Conservation (phyloP, 2,797 vertebrate species). For the Zonotrichia albicollis region DNA sequence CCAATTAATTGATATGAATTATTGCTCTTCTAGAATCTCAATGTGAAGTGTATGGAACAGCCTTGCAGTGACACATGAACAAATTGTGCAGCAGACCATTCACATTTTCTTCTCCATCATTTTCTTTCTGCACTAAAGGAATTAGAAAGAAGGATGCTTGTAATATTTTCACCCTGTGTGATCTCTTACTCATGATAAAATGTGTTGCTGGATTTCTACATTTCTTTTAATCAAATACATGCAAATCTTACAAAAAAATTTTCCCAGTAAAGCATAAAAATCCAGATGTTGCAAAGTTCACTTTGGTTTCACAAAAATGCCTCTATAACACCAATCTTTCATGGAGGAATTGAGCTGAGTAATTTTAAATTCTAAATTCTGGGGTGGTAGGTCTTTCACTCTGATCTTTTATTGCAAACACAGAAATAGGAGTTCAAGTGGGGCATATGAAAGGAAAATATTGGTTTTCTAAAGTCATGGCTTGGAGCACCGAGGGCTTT, state of each 20-base stretch:
- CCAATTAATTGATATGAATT: slow-evolving; percentile 9
- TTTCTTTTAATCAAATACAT: not conserved
- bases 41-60: not conserved
- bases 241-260: not conserved
- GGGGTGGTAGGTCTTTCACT: not conserved
- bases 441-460: not conserved
- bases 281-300: not conserved
- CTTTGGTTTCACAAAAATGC: not conserved
- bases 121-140: not conserved
- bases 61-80: not conserved
- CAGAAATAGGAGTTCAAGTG: not conserved
- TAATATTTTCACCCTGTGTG: not conserved
- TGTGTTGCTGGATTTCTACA: not conserved
- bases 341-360: not conserved
- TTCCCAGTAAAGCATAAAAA: not conserved
- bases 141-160: not conserved
- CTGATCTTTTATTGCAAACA: not conserved
- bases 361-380: not conserved
- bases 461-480: not conserved
- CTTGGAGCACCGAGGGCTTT: not conserved
- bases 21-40: not conserved
- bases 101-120: not conserved
- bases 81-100: not conserved
- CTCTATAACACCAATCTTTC: not conserved
- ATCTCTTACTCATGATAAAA: not conserved